phyloP scores from a whole-genome alignment of 2,113 vertebrate genomes.

The Bos indicus region DNA sequence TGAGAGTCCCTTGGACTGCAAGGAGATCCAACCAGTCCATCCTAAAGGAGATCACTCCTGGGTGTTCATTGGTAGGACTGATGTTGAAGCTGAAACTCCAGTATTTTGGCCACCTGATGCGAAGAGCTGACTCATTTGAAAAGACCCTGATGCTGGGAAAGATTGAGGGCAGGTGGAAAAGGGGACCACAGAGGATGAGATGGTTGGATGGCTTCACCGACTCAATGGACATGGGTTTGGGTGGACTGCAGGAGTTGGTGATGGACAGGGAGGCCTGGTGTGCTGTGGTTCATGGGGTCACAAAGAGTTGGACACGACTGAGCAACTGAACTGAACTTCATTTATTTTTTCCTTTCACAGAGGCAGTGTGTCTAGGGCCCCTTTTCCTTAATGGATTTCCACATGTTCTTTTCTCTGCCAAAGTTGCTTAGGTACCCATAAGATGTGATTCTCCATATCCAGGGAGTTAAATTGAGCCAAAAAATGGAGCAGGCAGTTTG shows the following conservation, averaged over 20 bases:
- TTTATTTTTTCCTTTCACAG: neutral
- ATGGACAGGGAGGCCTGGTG: neutral
- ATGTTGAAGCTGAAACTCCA: neutral
- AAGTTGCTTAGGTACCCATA: neutral
- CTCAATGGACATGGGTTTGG: neutral
- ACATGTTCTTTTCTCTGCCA: neutral
- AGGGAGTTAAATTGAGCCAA: neutral
- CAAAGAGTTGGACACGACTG: neutral
- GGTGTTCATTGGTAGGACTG: neutral
- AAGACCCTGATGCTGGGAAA: neutral
- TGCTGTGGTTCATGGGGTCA: accelerated
- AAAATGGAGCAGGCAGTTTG: neutral
- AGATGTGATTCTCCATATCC: no score
- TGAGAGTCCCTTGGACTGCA: neutral
- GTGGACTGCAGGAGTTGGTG: neutral
- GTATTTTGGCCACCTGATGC: neutral
- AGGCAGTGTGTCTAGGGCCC: accelerated
- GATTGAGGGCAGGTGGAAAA: neutral
- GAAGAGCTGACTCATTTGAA: neutral
- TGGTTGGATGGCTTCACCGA: neutral
- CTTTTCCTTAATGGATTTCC: neutral
- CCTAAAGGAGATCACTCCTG: neutral
- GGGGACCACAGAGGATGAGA: neutral
- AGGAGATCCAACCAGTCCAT: neutral
- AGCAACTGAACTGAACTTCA: neutral